Base-by-base conservation (phyloP, 1,140 invertebrate genomes). In the Drosophila serrata region DNA sequence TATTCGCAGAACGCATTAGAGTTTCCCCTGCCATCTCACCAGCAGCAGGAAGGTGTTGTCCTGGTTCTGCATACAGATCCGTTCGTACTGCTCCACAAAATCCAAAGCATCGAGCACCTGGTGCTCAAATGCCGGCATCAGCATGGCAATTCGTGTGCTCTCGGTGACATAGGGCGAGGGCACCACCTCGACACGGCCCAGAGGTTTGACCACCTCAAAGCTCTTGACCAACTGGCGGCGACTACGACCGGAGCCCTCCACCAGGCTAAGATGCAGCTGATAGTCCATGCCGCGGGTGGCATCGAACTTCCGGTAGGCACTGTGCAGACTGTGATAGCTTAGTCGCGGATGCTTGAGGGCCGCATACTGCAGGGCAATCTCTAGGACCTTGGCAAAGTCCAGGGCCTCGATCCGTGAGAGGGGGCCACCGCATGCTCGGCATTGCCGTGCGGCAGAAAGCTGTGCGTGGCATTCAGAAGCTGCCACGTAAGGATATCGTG, bases 101-200 rank as follows among this genome's bases (percentile, higher is more conserved):
- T 94, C 93, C 15, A 95, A 79, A 4, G 90, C 80, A 67, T 93
- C 90, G 1, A 63, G 33, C 24, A 87, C 68, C 76, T 92, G 92
- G 84, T 93, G 92, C 63, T 91, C 86, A 22, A 91, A 92, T 5
- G 82, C 57, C 1, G 95, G 95, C 35, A 98, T 82, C 65, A 98
- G 91, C 58, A 98, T 93, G 76, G 96, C 95, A 3, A 99, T 95
- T 75, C 96, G 93, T 4, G 95, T 95, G 88, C 96, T 97, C 94
- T 99, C 98, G 1, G 97, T 99, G 4, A 98, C 97, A 93, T 98
- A 98, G 3, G 98, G 97, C 88, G 97, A 96, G 5, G 96, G 95
- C 9, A 98, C 94, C 42, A 98, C 95, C 93, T 98, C 97, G 5
- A 97, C 95, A 86, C 96, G 95, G 24, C 97, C 96, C 46, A 99